Evolutionary conservation across 2,888 invertebrate species (phyloP).

Genomic region (Belgica antarctica): DNA sequence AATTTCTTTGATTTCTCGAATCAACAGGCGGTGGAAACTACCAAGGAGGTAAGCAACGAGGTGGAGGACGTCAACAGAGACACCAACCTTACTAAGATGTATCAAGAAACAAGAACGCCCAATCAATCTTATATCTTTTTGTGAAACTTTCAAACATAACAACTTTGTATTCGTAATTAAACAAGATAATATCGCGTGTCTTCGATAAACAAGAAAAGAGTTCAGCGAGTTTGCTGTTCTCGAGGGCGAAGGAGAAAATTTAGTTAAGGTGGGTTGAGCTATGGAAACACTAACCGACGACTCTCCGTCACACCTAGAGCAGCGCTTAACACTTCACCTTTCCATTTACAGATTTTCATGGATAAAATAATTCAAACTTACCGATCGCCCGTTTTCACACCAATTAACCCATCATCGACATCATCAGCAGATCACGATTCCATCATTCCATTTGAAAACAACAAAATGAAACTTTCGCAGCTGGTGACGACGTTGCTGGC

Average conservation of each 20-base stretch:
- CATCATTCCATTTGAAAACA: conserved; percentile 28
- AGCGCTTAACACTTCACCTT: neutral
- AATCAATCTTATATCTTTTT: conserved; percentile 1
- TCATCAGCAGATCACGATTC: neutral
- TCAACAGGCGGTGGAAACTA: conserved; percentile 60
- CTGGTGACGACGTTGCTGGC: too few species aligned
- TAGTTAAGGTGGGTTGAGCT: neutral
- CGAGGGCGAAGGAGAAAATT: neutral
- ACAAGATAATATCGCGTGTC: conserved; percentile 3
- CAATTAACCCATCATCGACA: neutral
- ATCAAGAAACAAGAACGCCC: neutral
- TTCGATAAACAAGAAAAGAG: neutral
- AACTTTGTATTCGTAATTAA: neutral
- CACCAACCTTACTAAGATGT: conserved; percentile 76
- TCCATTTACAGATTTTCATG: neutral
- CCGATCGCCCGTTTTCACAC: neutral
- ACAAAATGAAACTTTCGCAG: neutral
- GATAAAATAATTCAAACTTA: neutral
- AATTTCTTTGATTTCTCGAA: neutral
- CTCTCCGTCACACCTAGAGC: neutral
- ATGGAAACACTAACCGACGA: too few species aligned
- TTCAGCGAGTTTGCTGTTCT: too few species aligned
- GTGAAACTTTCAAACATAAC: conserved; percentile 15
- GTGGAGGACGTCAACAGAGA: conserved; percentile 76
- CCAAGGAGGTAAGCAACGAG: conserved; percentile 82